phyloP scores from a whole-genome alignment of 2,113 vertebrate genomes.

The Corythornis madagascariensis region DNA sequence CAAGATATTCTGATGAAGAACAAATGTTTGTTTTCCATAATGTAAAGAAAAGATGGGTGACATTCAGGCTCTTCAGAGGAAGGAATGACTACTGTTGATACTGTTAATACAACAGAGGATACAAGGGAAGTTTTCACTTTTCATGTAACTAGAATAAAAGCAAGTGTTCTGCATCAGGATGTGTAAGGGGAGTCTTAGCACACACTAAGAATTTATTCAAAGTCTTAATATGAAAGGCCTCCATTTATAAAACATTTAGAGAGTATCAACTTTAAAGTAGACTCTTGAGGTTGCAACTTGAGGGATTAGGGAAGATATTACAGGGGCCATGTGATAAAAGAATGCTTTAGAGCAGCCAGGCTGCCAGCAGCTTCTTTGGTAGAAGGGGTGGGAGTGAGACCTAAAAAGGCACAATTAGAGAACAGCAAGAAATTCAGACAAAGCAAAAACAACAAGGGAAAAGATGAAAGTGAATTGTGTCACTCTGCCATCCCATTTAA shows the following conservation, averaged over 20 bases:
- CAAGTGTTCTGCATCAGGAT: not conserved
- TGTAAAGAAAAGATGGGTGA: not conserved
- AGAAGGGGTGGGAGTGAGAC: not conserved
- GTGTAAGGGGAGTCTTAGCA: not conserved
- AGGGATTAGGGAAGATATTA: not conserved
- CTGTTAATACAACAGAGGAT: not conserved
- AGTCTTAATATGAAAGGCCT: not conserved
- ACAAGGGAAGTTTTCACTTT: not conserved
- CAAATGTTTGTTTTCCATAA: not conserved
- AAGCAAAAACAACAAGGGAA: not conserved
- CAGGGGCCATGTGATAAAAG: not conserved
- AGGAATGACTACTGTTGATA: not conserved
- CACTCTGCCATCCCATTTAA: not conserved
- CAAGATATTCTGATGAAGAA: not conserved
- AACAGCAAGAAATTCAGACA: not conserved
- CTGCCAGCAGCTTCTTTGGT: not conserved
- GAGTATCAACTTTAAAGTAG: not conserved
- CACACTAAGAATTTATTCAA: not conserved
- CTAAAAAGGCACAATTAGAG: not conserved
- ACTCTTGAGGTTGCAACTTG: not conserved
- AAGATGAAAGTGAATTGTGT: not conserved
- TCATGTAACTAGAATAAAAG: not conserved
- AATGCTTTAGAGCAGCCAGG: not conserved
- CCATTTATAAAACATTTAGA: not conserved
- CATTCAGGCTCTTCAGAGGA: not conserved